Conservation (phyloP, 1,140 invertebrate genomes). For the Adelges cooleyi region DNA sequence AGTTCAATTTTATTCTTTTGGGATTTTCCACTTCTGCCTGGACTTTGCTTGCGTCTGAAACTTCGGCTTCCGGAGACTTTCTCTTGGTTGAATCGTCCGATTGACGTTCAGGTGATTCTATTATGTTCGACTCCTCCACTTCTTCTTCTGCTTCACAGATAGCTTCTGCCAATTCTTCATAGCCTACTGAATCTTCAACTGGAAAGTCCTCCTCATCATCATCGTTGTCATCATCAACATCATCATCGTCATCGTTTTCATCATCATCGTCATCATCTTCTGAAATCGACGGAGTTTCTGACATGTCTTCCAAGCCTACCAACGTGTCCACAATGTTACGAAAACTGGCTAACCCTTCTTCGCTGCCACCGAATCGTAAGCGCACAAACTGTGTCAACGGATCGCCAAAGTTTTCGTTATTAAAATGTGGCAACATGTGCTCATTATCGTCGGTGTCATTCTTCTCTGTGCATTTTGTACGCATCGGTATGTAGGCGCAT, state of each 20-base stretch:
- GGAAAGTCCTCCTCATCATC: neutral
- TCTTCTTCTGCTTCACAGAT: neutral
- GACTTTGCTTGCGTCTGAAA: neutral
- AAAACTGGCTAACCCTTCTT: neutral
- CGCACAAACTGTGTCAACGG: neutral
- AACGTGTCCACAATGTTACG: neutral
- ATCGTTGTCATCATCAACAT: neutral
- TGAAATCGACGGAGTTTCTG: neutral
- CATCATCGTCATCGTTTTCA: neutral
- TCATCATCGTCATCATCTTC: neutral
- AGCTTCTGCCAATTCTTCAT: too few species aligned
- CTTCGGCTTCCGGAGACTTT: neutral
- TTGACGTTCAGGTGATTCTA: neutral
- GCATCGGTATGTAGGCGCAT: neutral
- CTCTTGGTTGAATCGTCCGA: slow-evolving; percentile 1
- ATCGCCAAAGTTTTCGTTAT: neutral
- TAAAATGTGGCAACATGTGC: neutral
- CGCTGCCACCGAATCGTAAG: neutral
- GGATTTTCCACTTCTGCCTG: neutral
- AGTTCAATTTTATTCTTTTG: neutral
- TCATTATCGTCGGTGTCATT: neutral
- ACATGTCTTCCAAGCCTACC: neutral
- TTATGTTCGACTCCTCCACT: neutral
- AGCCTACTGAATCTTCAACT: too few species aligned
- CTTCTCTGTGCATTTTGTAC: neutral